These are phyloP conservation scores for Sesia apiformis DNA, from an alignment of 2,888 invertebrate genomes.

Conservation along the genomic window DNA sequence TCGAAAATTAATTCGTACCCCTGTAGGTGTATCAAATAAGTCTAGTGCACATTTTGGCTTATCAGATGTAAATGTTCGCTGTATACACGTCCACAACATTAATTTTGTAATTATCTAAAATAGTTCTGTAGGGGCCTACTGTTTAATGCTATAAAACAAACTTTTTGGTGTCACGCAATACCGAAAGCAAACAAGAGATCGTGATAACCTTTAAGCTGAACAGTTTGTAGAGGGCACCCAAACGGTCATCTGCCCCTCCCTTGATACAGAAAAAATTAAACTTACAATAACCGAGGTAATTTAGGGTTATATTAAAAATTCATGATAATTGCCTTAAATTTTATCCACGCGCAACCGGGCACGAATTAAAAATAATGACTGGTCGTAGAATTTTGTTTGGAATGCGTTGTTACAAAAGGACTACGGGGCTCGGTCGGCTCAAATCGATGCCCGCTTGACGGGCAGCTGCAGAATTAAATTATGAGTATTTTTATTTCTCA, in stretches of 20 bases:
- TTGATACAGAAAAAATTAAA: no score
- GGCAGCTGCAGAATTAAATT: slow-evolving; percentile 72
- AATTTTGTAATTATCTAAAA: not conserved
- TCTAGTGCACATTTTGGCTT: not conserved
- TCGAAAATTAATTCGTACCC: no score
- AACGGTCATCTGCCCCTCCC: not conserved
- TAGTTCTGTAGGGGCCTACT: not conserved
- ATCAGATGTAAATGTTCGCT: not conserved
- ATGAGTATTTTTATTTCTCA: slow-evolving; percentile 67
- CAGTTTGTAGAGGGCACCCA: slow-evolving; percentile 4
- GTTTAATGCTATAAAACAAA: slow-evolving; percentile 2
- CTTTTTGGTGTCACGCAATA: slow-evolving; percentile 6
- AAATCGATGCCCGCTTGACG: slow-evolving; percentile 59
- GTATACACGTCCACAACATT: not conserved
- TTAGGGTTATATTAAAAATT: slow-evolving; percentile 4
- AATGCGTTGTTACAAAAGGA: slow-evolving; percentile 57
- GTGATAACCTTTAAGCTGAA: slow-evolving; percentile 9
- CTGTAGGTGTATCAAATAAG: no score
- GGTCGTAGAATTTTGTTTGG: slow-evolving; percentile 48
- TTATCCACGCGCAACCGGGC: slow-evolving; percentile 29
- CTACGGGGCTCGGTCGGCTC: slow-evolving; percentile 33
- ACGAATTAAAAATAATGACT: slow-evolving; percentile 19
- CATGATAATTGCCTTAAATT: slow-evolving; percentile 28
- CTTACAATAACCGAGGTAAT: no score
- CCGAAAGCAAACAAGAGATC: slow-evolving; percentile 7